Percentiles rank a stretch among this genome's conserved stretches.
phyloP scores from a whole-genome alignment of 2,797 vertebrate genomes.

The Helostoma temminkii region DNA sequence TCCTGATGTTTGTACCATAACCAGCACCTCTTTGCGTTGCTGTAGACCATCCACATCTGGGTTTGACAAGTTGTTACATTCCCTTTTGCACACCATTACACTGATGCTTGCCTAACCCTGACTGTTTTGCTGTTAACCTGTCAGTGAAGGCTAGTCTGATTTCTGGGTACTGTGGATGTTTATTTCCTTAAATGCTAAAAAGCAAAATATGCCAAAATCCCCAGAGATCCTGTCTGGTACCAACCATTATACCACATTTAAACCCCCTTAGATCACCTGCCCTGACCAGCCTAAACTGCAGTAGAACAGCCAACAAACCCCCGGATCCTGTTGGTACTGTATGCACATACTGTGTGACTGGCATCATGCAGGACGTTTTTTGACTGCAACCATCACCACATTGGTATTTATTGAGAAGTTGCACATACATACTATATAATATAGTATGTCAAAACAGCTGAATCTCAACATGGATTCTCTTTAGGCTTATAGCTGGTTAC shows the following conservation, averaged over 20 bases:
- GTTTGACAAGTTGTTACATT: slow-evolving; percentile 34
- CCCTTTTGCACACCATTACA: slow-evolving; percentile 20
- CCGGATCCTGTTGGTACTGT: slow-evolving; percentile 19
- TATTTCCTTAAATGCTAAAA: slow-evolving; percentile 30
- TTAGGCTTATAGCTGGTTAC: no score
- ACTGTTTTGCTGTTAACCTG: slow-evolving; percentile 13
- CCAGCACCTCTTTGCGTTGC: slow-evolving; percentile 5
- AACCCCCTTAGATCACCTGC: slow-evolving; percentile 49
- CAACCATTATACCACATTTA: slow-evolving; percentile 48
- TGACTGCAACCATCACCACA: slow-evolving; percentile 13
- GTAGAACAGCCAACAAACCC: slow-evolving; percentile 11
- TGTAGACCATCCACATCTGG: slow-evolving; percentile 8
- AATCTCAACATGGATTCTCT: background rate
- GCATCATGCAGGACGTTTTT: slow-evolving; percentile 12
- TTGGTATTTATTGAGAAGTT: background rate
- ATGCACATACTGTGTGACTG: slow-evolving; percentile 26
- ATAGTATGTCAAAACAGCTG: slow-evolving; percentile 4
- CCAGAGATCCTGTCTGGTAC: slow-evolving; percentile 14
- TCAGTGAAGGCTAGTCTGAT: slow-evolving; percentile 12
- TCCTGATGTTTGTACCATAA: slow-evolving; percentile 21
- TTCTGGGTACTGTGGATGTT: slow-evolving; percentile 4
- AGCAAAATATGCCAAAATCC: slow-evolving; percentile 1
- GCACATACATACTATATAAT: background rate
- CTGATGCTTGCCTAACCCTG: background rate
- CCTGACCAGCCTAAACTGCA: slow-evolving; percentile 30